phyloP scores from a whole-genome alignment of 2,888 invertebrate species.

The Drosophila mettleri region DNA sequence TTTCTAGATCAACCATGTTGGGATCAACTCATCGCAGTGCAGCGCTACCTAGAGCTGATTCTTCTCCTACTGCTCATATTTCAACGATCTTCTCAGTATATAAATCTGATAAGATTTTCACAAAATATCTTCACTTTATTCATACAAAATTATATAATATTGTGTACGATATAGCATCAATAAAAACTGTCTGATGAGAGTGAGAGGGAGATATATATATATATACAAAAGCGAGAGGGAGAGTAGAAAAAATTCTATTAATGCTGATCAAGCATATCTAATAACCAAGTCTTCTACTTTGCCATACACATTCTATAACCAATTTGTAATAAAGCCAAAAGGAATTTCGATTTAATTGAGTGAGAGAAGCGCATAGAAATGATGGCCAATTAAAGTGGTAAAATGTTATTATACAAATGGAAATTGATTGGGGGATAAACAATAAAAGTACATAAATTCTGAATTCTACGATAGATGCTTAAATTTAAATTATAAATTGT shows the following conservation, averaged over 20 bases:
- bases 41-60: no score
- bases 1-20: no score
- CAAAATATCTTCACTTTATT: no score
- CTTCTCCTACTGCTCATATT: no score
- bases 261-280: neutral
- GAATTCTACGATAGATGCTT: neutral
- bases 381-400: neutral
- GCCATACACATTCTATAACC: neutral
- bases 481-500: neutral
- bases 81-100: no score
- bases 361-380: neutral
- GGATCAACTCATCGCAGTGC: no score
- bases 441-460: constrained; percentile 5
- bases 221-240: neutral
- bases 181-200: no score
- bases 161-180: no score
- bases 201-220: neutral
- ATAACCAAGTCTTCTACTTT: neutral
- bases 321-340: neutral
- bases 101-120: no score
- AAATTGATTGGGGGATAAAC: neutral
- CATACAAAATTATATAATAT: no score
- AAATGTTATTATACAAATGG: constrained; percentile 3
- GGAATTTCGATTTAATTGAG: constrained; percentile 15
- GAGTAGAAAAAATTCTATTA: neutral